phyloP scores from a whole-genome alignment of 2,888 invertebrate genomes.

The Stramonita haemastoma region DNA sequence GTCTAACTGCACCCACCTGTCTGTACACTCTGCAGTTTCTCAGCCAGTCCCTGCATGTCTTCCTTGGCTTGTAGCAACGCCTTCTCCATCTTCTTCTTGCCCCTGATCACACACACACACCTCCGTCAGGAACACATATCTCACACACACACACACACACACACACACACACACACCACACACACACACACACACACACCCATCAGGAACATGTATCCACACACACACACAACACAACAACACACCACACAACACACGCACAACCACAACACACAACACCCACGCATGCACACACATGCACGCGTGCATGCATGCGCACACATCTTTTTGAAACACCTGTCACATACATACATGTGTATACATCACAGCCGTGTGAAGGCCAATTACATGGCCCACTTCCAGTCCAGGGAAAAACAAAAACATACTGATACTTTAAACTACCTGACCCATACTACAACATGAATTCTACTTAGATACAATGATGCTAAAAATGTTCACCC shows the following conservation, averaged over 20 bases:
- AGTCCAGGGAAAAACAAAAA: too few species aligned
- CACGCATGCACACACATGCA: slow-evolving; percentile 12
- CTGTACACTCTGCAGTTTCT: slow-evolving; percentile 70
- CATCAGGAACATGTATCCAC: not conserved
- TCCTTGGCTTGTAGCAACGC: slow-evolving; percentile 69
- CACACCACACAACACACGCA: too few species aligned
- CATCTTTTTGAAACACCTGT: not conserved
- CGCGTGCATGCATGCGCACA: not conserved
- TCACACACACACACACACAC: slow-evolving; percentile 7
- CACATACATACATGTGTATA: not conserved
- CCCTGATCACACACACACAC: slow-evolving; percentile 56
- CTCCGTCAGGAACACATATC: not conserved
- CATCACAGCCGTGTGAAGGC: too few species aligned
- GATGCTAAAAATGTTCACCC: too few species aligned
- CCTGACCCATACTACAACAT: too few species aligned
- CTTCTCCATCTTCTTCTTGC: slow-evolving; percentile 74
- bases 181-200: not conserved
- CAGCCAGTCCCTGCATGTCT: slow-evolving; percentile 65
- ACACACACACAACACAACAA: not conserved
- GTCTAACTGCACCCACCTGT: slow-evolving; percentile 59
- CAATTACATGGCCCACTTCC: too few species aligned
- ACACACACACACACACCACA: not conserved
- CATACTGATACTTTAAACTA: too few species aligned
- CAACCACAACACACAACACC: too few species aligned
- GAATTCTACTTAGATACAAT: too few species aligned